A percentile compares a stretch with the other conserved stretches of the same genome.
Evolutionary conservation across 2,797 vertebrate genomes (phyloP).

Genomic region (Hoplostethus atlanticus): DNA sequence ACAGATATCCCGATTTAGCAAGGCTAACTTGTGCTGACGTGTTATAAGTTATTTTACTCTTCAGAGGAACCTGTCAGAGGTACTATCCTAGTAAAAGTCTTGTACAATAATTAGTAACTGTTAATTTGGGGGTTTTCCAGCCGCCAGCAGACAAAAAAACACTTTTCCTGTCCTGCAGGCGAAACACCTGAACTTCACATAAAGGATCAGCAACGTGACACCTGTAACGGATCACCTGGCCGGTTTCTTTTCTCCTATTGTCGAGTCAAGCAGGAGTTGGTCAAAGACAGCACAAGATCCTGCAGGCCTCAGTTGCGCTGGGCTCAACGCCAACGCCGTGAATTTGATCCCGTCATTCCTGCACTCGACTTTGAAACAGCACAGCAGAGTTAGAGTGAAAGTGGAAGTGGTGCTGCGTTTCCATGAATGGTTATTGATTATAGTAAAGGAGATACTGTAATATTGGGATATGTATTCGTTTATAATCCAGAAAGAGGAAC

Average conservation of each 20-base stretch:
- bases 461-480: neutral
- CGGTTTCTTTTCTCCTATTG: neutral
- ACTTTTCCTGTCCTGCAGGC: no score
- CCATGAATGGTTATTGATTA: neutral
- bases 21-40: no score
- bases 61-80: no score
- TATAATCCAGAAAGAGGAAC: neutral
- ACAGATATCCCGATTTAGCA: no score
- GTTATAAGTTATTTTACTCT: no score
- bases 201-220: neutral
- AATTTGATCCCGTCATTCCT: constrained; percentile 23
- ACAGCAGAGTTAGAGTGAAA: constrained; percentile 22
- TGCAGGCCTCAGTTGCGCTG: neutral
- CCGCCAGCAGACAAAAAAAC: no score
- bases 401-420: constrained; percentile 46
- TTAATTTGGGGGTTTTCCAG: no score
- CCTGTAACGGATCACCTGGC: neutral
- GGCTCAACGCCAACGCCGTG: neutral
- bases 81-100: no score
- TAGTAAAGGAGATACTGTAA: neutral
- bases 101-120: no score
- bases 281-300: neutral
- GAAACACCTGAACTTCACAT: neutral
- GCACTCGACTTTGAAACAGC: constrained; percentile 15
- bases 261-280: neutral